Conservation (phyloP, 2,797 vertebrate genomes). For the Lepilemur ruficaudatus region DNA sequence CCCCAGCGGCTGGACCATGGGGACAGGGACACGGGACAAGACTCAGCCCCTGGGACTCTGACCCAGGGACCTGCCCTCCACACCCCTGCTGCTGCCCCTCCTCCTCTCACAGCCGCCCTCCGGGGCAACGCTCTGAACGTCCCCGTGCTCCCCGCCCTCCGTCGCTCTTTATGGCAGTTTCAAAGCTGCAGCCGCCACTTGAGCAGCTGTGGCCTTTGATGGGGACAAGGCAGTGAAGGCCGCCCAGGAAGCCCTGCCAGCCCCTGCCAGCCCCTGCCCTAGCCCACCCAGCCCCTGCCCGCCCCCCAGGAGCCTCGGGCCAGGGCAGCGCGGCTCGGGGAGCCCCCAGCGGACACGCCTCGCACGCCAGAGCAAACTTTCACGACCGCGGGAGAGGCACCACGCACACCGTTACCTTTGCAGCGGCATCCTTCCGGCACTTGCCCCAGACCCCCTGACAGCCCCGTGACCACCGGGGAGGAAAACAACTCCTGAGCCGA, state of each 20-base stretch:
- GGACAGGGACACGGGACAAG: background rate
- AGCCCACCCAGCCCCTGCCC: constrained; percentile 32
- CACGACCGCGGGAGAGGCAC: constrained; percentile 72
- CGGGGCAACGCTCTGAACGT: constrained; percentile 60
- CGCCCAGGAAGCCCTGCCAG: constrained; percentile 43
- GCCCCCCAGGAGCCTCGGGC: constrained; percentile 40
- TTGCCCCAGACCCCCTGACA: constrained; percentile 62
- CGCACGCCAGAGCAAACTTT: constrained; percentile 83
- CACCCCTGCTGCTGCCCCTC: constrained; percentile 55
- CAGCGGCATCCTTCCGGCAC: constrained; percentile 83
- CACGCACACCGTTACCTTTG: constrained; percentile 81
- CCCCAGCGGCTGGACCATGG: constrained; percentile 47
- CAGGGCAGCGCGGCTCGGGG: constrained; percentile 18
- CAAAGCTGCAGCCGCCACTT: constrained; percentile 80
- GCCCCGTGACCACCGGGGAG: background rate
- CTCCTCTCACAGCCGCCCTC: constrained; percentile 53
- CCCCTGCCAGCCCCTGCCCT: constrained; percentile 21
- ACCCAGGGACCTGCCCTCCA: constrained; percentile 78
- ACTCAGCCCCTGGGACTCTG: constrained; percentile 69
- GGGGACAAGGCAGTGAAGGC: constrained; percentile 72
- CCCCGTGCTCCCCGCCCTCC: constrained; percentile 63
- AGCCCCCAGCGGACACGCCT: constrained; percentile 80
- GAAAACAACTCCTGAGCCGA: background rate
- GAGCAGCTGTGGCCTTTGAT: constrained; percentile 82
- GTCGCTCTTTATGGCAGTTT: constrained; percentile 80